These are phyloP conservation scores for Diplazon laetatorius DNA, from an alignment of 2,888 invertebrate species.

Conservation along the genomic window DNA sequence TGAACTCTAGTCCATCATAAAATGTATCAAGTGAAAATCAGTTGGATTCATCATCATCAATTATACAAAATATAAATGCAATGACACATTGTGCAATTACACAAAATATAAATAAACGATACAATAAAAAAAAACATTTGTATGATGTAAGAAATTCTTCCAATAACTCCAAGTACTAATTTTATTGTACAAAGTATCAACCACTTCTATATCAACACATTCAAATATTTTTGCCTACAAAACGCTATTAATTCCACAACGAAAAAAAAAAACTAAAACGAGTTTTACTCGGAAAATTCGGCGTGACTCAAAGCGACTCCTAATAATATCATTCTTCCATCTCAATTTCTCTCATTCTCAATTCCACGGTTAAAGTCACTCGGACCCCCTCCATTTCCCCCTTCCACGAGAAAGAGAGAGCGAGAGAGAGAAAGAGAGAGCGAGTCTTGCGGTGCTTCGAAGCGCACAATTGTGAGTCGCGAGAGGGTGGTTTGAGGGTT, in stretches of 20 bases:
- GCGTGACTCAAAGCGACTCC: slow-evolving; percentile 34
- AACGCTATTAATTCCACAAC: background rate
- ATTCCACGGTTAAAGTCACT: slow-evolving; percentile 22
- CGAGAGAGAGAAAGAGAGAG: slow-evolving; percentile 6
- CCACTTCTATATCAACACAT: background rate
- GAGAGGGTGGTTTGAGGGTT: slow-evolving; percentile 55
- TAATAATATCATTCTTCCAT: slow-evolving; percentile 13
- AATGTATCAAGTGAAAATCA: too few relatives aligned
- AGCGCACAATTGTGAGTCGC: slow-evolving; percentile 72
- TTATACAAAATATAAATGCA: too few relatives aligned
- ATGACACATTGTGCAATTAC: too few relatives aligned
- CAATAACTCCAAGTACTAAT: background rate
- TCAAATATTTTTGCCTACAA: background rate
- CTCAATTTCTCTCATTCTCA: slow-evolving; percentile 1
- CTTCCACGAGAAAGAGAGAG: slow-evolving; percentile 30
- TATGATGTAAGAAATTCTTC: too few relatives aligned
- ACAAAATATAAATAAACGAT: background rate
- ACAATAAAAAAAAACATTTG: background rate
- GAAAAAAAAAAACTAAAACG: background rate
- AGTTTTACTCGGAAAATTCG: slow-evolving; percentile 33
- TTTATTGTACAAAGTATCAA: too few relatives aligned
- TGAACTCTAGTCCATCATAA: too few relatives aligned
- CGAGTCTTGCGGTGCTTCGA: slow-evolving; percentile 64
- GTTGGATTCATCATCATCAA: too few relatives aligned
- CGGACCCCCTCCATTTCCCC: slow-evolving; percentile 27